Percentiles rank a stretch among this genome's conserved stretches.
Evolutionary conservation across 2,888 invertebrate species (phyloP).

Genomic region (Drosophila buzzatii): DNA sequence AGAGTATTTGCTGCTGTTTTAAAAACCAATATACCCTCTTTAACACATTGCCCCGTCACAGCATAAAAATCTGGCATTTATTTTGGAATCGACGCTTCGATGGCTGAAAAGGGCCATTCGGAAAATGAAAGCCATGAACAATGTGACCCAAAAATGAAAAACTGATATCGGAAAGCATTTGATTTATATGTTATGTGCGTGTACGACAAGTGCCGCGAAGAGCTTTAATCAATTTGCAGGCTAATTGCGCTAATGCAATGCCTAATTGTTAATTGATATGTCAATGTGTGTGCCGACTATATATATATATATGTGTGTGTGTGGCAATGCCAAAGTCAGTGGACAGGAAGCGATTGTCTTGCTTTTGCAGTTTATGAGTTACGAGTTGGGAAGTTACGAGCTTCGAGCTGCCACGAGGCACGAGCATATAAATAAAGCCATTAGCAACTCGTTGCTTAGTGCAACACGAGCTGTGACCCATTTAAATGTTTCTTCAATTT

Average conservation of each 20-base stretch:
- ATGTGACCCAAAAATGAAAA: slow-evolving; percentile 62
- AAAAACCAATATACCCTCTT: not conserved
- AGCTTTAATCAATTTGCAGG: slow-evolving; percentile 40
- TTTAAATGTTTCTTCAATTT: slow-evolving; percentile 37
- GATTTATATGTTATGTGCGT: slow-evolving; percentile 59
- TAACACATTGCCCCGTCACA: not conserved
- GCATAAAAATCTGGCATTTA: slow-evolving; percentile 38
- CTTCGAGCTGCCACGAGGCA: slow-evolving; percentile 11
- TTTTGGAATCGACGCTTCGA: slow-evolving; percentile 2
- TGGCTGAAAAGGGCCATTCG: slow-evolving; percentile 9
- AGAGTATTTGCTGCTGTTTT: not conserved
- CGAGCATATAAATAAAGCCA: slow-evolving; percentile 57
- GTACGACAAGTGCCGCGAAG: slow-evolving; percentile 45
- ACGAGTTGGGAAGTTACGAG: slow-evolving; percentile 32
- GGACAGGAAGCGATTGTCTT: slow-evolving; percentile 59
- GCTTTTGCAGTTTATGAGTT: slow-evolving; percentile 39
- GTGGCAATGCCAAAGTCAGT: slow-evolving; percentile 38
- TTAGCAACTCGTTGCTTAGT: slow-evolving; percentile 48
- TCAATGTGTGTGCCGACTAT: slow-evolving; percentile 13
- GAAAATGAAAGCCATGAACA: slow-evolving; percentile 45
- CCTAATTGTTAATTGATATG: slow-evolving; percentile 69
- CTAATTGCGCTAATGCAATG: slow-evolving; percentile 72
- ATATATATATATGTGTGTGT: not conserved
- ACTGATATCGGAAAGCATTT: slow-evolving; percentile 58
- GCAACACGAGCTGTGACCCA: slow-evolving; percentile 64